These are phyloP conservation scores for Theristicus caerulescens DNA, from an alignment of 2,113 vertebrate species.

Conservation along the genomic window DNA sequence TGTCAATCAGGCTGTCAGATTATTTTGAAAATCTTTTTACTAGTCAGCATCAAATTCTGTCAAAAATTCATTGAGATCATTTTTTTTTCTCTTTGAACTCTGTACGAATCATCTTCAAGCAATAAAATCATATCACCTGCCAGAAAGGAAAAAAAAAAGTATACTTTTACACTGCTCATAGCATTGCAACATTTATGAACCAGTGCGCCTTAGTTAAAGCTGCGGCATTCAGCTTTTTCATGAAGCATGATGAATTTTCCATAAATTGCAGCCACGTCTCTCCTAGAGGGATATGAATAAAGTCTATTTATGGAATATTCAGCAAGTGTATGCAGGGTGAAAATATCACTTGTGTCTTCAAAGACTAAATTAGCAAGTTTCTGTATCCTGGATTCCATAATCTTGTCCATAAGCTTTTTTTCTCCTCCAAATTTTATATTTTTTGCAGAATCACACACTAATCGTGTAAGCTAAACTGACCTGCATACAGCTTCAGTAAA, in stretches of 20 bases:
- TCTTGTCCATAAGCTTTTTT: neutral
- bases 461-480: neutral
- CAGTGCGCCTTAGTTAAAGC: neutral
- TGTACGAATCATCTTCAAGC: neutral
- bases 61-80: neutral
- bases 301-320: conserved; percentile 22
- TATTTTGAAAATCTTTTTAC: neutral
- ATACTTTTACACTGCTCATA: neutral
- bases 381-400: neutral
- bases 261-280: conserved; percentile 47
- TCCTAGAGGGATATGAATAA: conserved; percentile 50
- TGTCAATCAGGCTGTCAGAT: neutral
- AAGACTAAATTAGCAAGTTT: conserved; percentile 30
- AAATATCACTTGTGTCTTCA: conserved; percentile 34
- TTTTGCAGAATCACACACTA: neutral
- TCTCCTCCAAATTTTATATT: neutral
- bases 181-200: conserved; percentile 37
- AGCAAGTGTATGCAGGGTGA: conserved; percentile 26
- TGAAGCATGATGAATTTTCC: conserved; percentile 18
- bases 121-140: neutral
- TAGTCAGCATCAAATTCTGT: neutral
- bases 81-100: neutral
- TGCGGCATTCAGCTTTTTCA: conserved; percentile 42
- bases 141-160: neutral
- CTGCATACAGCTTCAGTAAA: neutral